These are phyloP conservation scores for Agriopis aurantiaria DNA, from an alignment of 2,888 invertebrate genomes.

Conservation along the genomic window DNA sequence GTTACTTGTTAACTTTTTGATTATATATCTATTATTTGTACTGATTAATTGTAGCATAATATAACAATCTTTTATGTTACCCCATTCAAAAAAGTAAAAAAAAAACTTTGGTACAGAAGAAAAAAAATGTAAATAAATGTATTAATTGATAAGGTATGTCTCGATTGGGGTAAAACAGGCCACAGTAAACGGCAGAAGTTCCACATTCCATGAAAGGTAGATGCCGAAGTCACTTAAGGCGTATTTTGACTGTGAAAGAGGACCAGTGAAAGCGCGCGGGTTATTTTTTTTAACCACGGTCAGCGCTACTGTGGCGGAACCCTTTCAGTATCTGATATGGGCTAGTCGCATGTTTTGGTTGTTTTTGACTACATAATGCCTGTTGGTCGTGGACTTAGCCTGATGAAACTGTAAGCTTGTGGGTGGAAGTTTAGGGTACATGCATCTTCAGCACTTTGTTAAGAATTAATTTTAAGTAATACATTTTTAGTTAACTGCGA, in stretches of 20 bases:
- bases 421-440: slow-evolving; percentile 51
- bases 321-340: slow-evolving; percentile 62
- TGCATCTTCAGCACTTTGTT: slow-evolving; percentile 15
- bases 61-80: too few species aligned
- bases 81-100: slow-evolving; percentile 1
- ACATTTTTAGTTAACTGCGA: slow-evolving; percentile 9
- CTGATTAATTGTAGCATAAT: background rate
- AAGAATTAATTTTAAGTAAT: slow-evolving; percentile 32
- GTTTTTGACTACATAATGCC: slow-evolving; percentile 49
- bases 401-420: slow-evolving; percentile 42
- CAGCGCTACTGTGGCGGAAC: slow-evolving; percentile 62
- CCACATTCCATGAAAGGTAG: slow-evolving; percentile 16
- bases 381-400: slow-evolving; percentile 47
- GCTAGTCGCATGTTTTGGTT: slow-evolving; percentile 63
- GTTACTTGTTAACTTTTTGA: background rate
- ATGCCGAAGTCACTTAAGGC: slow-evolving; percentile 23
- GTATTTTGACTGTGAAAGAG: slow-evolving; percentile 33
- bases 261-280: slow-evolving; percentile 45
- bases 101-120: background rate
- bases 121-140: slow-evolving; percentile 15
- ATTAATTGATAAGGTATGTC: slow-evolving; percentile 17
- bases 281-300: slow-evolving; percentile 40
- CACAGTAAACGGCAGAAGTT: slow-evolving; percentile 35
- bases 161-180: slow-evolving; percentile 30
- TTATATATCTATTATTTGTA: background rate